Conservation (phyloP, 2,888 invertebrate species). For the Hydriomena furcata region DNA sequence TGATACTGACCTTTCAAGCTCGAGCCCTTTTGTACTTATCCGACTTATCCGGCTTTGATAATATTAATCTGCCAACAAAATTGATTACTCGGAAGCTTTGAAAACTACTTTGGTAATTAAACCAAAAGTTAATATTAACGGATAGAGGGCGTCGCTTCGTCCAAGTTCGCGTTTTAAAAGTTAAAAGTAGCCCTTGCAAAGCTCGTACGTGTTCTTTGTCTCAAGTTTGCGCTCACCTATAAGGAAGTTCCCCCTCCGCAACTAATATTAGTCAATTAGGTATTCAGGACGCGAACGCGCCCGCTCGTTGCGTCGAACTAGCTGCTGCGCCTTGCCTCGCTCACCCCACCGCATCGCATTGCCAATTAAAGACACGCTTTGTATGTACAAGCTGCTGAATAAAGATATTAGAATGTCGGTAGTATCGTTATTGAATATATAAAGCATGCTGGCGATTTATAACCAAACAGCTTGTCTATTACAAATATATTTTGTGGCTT, state of each 20-base stretch:
- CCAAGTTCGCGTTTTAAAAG: constrained; percentile 61
- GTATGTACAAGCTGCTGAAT: constrained; percentile 21
- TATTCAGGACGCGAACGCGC: constrained; percentile 77
- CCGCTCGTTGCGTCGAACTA: constrained; percentile 63
- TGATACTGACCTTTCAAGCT: too few species aligned
- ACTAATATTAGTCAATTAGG: constrained; percentile 82
- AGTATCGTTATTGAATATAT: constrained; percentile 14
- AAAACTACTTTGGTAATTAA: neutral
- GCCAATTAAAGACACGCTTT: constrained; percentile 47
- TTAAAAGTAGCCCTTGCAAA: constrained; percentile 70
- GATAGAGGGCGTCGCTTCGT: constrained; percentile 34
- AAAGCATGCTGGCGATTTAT: neutral
- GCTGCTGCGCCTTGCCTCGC: constrained; percentile 43
- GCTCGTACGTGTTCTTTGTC: constrained; percentile 77
- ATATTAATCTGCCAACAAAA: too few species aligned
- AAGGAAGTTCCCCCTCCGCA: constrained; percentile 72
- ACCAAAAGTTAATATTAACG: constrained; percentile 12
- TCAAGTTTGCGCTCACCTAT: constrained; percentile 76
- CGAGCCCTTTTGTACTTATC: too few species aligned
- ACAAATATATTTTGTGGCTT: neutral
- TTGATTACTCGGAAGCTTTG: neutral
- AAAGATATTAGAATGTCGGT: constrained; percentile 12
- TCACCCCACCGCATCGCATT: constrained; percentile 48
- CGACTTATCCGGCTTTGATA: too few species aligned
- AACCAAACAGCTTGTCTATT: neutral